These are phyloP conservation scores for Lerema accius DNA, from an alignment of 1,140 invertebrate species.

Conservation along the genomic window DNA sequence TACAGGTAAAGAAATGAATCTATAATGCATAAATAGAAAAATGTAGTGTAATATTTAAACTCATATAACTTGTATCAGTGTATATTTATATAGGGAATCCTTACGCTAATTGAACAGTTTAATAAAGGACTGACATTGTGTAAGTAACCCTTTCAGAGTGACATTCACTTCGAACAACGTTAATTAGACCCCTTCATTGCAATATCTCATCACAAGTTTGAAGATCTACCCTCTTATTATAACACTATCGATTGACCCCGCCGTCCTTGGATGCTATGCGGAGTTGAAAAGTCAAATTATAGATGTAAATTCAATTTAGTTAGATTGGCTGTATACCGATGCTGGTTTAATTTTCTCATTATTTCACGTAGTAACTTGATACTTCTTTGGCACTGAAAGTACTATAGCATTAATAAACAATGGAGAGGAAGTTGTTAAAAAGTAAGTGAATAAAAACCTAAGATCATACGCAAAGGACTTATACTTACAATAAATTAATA, in stretches of 20 bases:
- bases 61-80: too few species aligned
- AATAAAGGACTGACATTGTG: slow-evolving; percentile 11
- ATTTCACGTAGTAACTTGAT: slow-evolving; percentile 12
- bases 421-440: too few species aligned
- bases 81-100: not conserved
- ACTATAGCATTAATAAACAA: too few species aligned
- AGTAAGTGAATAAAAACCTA: too few species aligned
- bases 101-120: slow-evolving; percentile 14
- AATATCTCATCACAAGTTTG: slow-evolving; percentile 31
- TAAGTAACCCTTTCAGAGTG: slow-evolving; percentile 17
- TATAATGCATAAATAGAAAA: too few species aligned
- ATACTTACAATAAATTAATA: too few species aligned
- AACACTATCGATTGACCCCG: slow-evolving; percentile 26
- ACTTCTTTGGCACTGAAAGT: too few species aligned
- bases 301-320: slow-evolving; percentile 33
- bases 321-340: slow-evolving; percentile 23
- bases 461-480: too few species aligned
- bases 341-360: slow-evolving; percentile 22
- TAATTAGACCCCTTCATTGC: slow-evolving; percentile 26
- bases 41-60: too few species aligned
- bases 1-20: too few species aligned
- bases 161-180: slow-evolving; percentile 25
- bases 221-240: slow-evolving; percentile 30
- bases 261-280: slow-evolving; percentile 6
- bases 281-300: slow-evolving; percentile 28